A percentile compares a stretch with the other conserved stretches of the same genome.
Conservation (phyloP, 1,140 invertebrate genomes). For the Apocrypta bakeri region DNA sequence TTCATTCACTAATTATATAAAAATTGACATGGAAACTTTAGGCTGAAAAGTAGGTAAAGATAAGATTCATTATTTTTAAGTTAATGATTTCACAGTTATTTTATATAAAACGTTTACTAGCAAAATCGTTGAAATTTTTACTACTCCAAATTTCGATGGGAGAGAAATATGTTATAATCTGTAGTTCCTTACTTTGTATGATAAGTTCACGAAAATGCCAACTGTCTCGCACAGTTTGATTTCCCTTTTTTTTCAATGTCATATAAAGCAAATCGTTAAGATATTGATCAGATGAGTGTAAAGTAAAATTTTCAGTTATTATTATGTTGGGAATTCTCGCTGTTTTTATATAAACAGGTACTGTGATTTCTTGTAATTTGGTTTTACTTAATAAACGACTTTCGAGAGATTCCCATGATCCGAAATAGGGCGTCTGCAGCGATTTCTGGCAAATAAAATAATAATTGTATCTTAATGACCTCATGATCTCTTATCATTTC, state of each 20-base stretch:
- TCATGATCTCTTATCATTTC: not conserved
- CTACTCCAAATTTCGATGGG: no score
- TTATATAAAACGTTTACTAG: no score
- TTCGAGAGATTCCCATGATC: slow-evolving; percentile 57
- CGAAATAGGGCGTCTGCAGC: slow-evolving; percentile 53
- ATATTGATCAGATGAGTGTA: slow-evolving; percentile 51
- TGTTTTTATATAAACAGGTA: slow-evolving; percentile 48
- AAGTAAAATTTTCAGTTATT: slow-evolving; percentile 46
- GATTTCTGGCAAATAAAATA: slow-evolving; percentile 48
- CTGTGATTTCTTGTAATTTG: slow-evolving; percentile 57
- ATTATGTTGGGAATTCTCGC: slow-evolving; percentile 52
- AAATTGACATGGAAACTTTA: no score
- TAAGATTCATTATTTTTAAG: no score
- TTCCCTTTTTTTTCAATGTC: slow-evolving; percentile 56
- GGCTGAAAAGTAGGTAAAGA: no score
- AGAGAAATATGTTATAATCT: no score
- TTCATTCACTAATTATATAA: no score
- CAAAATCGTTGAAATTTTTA: no score
- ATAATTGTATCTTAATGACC: not conserved
- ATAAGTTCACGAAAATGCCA: slow-evolving; percentile 58
- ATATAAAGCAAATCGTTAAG: slow-evolving; percentile 59
- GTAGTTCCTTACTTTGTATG: slow-evolving; percentile 50
- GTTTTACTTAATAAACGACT: slow-evolving; percentile 62
- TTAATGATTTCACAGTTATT: no score
- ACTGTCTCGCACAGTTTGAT: slow-evolving; percentile 53